Evolutionary conservation across 2,797 vertebrate genomes (phyloP), one percentile per base, ranked within the genome.

Genomic region (Aplochiton taeniatus): DNA sequence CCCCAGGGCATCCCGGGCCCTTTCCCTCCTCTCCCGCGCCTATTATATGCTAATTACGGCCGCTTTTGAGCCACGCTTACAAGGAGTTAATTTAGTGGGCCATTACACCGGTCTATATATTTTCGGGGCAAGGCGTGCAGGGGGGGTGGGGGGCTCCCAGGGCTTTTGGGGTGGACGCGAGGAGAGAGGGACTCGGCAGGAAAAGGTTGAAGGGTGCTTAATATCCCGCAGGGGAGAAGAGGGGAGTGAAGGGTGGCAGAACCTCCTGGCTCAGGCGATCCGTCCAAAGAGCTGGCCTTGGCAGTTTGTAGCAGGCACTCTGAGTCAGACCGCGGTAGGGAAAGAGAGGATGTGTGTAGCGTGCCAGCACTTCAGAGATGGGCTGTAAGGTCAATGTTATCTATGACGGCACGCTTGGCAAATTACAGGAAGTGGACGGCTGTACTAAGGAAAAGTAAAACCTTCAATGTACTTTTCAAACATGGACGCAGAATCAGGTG

Each of bases 31-130:
- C 92, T 92, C 82, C 76, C 31, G 87, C 93, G 91, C 92, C 94
- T 94, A 95, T 96, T 95, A 96, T 91, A 94, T 92, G 93, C 93
- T 96, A 97, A 98, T 98, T 95, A 95, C 88, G 91, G 90, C 84
- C 92, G 91, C 92, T 96, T 93, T 92, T 93, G 94, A 94, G 90
- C 82, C 91, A 91, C 93, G 91, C 87, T 94, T 95, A 94, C 93
- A 94, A 96, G 93, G 93, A 96, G 95, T 96, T 96, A 96, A 98
- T 96, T 95, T 95, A 95, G 93, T 92, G 90, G 91, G 91, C 90
- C 87, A 91, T 93, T 93, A 92, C 66, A 11, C 77, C 57, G 59
- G 75, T 89, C 90, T 86, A 91, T 92, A 92, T 93, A 31, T 31
- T 31, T 92, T 92, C 91, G 92, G 83, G 69, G 76, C 72, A 65